These are phyloP conservation scores for Irena cyanogastra DNA, from an alignment of 2,113 vertebrate genomes.

Conservation along the genomic window DNA sequence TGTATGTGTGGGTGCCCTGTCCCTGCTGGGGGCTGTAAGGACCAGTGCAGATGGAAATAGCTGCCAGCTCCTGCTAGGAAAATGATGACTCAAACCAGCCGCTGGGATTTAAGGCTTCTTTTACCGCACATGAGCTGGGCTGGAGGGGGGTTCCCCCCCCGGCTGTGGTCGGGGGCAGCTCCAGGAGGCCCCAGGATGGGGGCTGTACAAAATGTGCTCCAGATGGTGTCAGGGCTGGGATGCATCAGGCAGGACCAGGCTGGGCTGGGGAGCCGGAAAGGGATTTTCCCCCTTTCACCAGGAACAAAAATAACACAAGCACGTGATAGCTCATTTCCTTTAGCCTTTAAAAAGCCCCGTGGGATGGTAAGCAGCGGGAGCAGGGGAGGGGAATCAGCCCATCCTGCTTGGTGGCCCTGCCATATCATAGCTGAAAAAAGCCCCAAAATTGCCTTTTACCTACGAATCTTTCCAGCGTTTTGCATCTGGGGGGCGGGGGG, in stretches of 20 bases:
- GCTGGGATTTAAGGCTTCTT: not conserved
- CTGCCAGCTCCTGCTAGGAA: not conserved
- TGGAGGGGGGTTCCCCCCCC: not conserved
- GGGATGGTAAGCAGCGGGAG: not conserved
- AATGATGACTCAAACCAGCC: not conserved
- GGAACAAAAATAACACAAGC: not conserved
- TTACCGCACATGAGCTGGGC: not conserved
- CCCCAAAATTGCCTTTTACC: not conserved
- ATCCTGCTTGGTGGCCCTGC: not conserved
- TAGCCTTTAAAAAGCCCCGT: not conserved
- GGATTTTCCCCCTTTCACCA: not conserved
- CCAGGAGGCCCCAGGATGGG: not conserved
- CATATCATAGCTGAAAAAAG: not conserved
- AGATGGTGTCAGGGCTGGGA: not conserved
- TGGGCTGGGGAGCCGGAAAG: not conserved
- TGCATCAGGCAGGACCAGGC: not conserved
- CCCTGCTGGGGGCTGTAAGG: not conserved
- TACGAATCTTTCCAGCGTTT: not conserved
- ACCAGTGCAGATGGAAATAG: not conserved
- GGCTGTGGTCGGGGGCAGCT: not conserved
- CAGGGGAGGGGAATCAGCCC: not conserved
- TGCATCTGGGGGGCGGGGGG: not conserved
- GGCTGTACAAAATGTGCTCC: not conserved
- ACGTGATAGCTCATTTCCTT: constrained; percentile 2
- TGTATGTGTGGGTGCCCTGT: not conserved